Base-by-base conservation (phyloP, 2,113 vertebrate species). In the Terrapene triunguis region DNA sequence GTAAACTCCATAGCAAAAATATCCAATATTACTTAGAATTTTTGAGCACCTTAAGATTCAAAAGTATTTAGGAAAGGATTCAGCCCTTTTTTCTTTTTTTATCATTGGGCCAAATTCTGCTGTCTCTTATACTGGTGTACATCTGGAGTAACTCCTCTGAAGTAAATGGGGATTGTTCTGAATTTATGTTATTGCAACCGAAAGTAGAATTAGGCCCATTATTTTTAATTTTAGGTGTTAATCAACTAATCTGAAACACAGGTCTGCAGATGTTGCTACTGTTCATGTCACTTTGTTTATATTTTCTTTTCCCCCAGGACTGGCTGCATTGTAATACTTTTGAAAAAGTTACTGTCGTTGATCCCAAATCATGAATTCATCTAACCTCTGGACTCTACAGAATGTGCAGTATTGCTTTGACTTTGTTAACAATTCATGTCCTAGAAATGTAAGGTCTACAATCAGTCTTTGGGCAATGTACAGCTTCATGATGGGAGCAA, bases 381-480 rank as follows among this genome's bases (percentile, higher is more conserved):
- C 50, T 8, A 53, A 81, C 1, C 21, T 54, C 59, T 92, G 74
- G 87, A 89, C 7, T 1, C 44, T 55, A 17, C n/a, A 87, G 21
- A 87, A 96, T 50, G 21, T 14, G 19, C 87, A 91, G 0, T 62
- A 87, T 69, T 98, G 90, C 53, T 96, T 94, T 95, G 29, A 90
- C 13, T 87, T 82, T 29, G 24, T 94, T 51, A 95, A 97, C n/a
- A 96, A 82, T 74, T 97, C 94, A 0, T 95, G 89, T 2, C 79
- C 59, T 38, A 96, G 50, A 88, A 92, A 76, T 21, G 42, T 48
- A 76, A 95, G 91, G 24, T 0, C 0, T 22, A 3, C 50, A 12
- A 22, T 65, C 14, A 93, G 13, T 17, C 32, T 47, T 55, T 90
- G n/a, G 3, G 9, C 85, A 86, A 80, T 16, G 2, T 92, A 91